Base-by-base conservation (phyloP, 1,140 invertebrate genomes). In the Vanessa atalanta region DNA sequence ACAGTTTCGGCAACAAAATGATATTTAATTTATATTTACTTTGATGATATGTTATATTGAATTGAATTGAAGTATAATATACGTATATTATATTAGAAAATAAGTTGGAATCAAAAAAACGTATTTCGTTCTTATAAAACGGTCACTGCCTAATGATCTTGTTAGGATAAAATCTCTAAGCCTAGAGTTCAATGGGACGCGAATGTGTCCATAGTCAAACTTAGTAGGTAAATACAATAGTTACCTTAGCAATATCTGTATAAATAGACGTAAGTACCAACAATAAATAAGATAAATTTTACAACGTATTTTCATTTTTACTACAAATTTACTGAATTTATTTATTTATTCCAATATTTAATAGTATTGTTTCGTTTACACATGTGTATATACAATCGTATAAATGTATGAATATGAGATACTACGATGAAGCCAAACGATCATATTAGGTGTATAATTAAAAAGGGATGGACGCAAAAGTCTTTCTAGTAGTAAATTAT, bases 121-220 rank as follows among this genome's bases (percentile, higher is more conserved):
- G 70, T 78, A 78, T 79, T 72, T 73, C 73, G 65, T 72, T 73
- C 73, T 55, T 83, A 81, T 79, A 71, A 69, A 82, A 80, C 81
- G 77, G 81, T 87, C 87, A 88, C 85, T 88, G 87, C 85, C 87
- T 85, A 80, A 83, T 81, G 83, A 86, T 87, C 82, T 83, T 83
- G 66, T 80, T 70, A 80, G 71, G 53, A 65, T 37, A 26, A 65
- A 82, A 79, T 76, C 53, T 83, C 79, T 65, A 82, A 83, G 75
- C 80, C 75, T 31, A 23, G 61, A 48, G 75, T 83, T 80, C 83
- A 84, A 80, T 69, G 79, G 83, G 84, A 86, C 82, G 68, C 79
- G 64, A 47, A 53, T 53, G 61, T 75, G 90, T 90, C 88, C 87
- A 89, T 92, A 92, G 90, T 90, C 90, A 92, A 89, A 90, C 81